Percentiles rank a stretch among this genome's conserved stretches.
Evolutionary conservation across 2,888 invertebrate genomes (phyloP).

Genomic region (Drosophila anomalata): DNA sequence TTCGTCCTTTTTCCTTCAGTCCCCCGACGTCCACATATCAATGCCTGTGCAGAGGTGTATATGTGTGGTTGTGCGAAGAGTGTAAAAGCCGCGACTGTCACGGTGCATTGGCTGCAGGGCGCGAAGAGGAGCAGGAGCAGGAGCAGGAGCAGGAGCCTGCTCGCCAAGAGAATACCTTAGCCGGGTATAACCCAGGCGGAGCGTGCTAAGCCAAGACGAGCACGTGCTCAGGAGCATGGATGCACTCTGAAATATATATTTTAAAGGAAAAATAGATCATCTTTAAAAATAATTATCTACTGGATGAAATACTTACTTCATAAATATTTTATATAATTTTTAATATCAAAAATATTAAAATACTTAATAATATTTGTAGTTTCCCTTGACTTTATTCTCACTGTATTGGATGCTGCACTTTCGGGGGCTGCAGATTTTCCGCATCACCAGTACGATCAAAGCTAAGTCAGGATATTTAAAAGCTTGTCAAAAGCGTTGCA

Average conservation of each 20-base stretch:
- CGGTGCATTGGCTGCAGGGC: slow-evolving; percentile 63
- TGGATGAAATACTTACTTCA: neutral
- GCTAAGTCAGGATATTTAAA: slow-evolving; percentile 66
- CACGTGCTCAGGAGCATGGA: slow-evolving; percentile 46
- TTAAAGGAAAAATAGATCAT: neutral
- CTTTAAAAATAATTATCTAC: neutral
- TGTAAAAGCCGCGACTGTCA: slow-evolving; percentile 73
- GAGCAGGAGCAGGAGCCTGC: slow-evolving; percentile 5
- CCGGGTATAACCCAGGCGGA: slow-evolving; percentile 42
- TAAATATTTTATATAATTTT: too few relatives aligned
- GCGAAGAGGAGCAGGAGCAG: slow-evolving; percentile 20
- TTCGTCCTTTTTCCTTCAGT: neutral
- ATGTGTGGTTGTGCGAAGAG: slow-evolving; percentile 26
- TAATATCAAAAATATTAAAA: too few relatives aligned
- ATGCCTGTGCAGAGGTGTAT: slow-evolving; percentile 14
- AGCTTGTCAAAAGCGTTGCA: slow-evolving; percentile 68
- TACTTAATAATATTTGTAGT: too few relatives aligned
- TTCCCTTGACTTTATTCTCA: neutral
- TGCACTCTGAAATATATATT: slow-evolving; percentile 12
- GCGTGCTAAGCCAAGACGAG: slow-evolving; percentile 30
- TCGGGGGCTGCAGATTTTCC: slow-evolving; percentile 35
- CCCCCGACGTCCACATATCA: slow-evolving; percentile 39
- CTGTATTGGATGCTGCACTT: neutral
- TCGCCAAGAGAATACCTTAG: slow-evolving; percentile 13
- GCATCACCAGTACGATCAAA: slow-evolving; percentile 64